Base-by-base conservation (phyloP, 1,140 invertebrate species). In the Charaxes varanes region DNA sequence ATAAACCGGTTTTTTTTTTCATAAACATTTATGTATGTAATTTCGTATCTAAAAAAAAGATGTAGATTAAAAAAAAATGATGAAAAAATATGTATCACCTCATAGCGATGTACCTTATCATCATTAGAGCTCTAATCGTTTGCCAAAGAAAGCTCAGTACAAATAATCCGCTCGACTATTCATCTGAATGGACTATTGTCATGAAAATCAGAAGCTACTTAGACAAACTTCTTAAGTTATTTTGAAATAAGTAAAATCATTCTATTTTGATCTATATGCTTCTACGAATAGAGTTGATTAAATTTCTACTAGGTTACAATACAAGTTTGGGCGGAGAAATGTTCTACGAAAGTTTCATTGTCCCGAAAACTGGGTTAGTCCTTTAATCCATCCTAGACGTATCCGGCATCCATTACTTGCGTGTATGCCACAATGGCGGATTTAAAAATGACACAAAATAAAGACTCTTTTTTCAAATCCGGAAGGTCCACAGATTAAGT, bases 381-480 rank as follows among this genome's bases (percentile, higher is more conserved):
- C 32, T 36, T 34, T 53, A 42, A 53, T 46, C 26, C 23, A 38
- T 32, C 33, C 33, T 55, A 57, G 58, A 55, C 33, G 66, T 54
- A 58, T 74, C 69, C 69, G 68, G 69, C 53, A 56, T 77, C 56
- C 41, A 65, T 77, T 71, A 68, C 69, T 67, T 54, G 53, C 63
- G 32, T 61, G 32, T 49, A 47, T 43, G 44, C 42, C 19, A 67
- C 56, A 63, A 58, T 59, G 36, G 31, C 26, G 38, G 38, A 53
- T 44, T 35, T 56, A 53, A 55, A 56, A 62, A 65, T 48, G 41
- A 57, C 62, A 58, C 60, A 63, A 65, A 53, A 72, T 28, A 66
- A 53, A 66, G 7, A 17, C 18, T 10, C 21, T 34, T 54, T 74
- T 63, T 72, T 45, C 19, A 17, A 37, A 41, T 51, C 67, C 67